These are phyloP conservation scores for Emys orbicularis DNA, from an alignment of 2,797 vertebrate species.

Conservation along the genomic window DNA sequence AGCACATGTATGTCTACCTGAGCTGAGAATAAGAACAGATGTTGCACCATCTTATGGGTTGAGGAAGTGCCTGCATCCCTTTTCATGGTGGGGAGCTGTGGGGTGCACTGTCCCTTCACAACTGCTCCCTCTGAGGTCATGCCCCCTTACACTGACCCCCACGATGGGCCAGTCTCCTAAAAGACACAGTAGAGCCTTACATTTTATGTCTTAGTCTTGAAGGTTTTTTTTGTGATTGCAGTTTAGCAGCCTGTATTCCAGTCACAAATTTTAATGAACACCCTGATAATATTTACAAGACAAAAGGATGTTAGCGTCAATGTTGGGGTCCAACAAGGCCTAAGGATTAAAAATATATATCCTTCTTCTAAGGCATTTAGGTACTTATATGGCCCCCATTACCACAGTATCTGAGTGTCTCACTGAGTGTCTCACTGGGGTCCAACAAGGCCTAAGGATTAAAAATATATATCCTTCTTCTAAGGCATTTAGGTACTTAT, in stretches of 20 bases:
- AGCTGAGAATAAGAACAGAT: not conserved
- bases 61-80: not conserved
- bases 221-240: rapidly evolving
- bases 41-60: too few relatives aligned
- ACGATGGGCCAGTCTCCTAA: rapidly evolving
- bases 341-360: not conserved
- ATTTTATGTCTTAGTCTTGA: rapidly evolving
- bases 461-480: not conserved
- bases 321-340: not conserved
- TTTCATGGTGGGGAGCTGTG: rapidly evolving
- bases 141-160: rapidly evolving
- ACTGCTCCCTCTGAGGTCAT: not conserved
- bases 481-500: not conserved
- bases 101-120: not conserved
- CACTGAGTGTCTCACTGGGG: too few relatives aligned
- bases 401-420: not conserved
- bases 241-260: not conserved
- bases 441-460: not conserved
- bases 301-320: not conserved
- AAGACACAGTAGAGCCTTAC: rapidly evolving
- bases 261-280: rapidly evolving
- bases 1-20: not conserved
- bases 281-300: not conserved
- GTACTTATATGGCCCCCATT: not conserved
- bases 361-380: not conserved